A percentile compares a stretch with the other conserved stretches of the same genome.
These are phyloP conservation scores for Ranitomeya imitator DNA, from an alignment of 2,113 vertebrate species.

Conservation along the genomic window DNA sequence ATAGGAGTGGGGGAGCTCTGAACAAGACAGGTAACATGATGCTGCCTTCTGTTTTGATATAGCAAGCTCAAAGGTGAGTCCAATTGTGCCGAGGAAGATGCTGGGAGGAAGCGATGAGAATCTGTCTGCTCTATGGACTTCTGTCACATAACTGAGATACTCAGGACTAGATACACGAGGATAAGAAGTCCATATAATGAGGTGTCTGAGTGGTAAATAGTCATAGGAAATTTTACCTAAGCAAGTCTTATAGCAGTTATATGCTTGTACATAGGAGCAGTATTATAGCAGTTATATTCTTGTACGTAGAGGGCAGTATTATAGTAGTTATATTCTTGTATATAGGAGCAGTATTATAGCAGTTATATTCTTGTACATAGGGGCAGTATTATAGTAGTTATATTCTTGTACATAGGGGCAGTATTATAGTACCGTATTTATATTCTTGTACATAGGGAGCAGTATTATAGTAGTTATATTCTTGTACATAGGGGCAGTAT, in stretches of 20 bases:
- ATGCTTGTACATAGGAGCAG: not conserved
- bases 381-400: slow-evolving; percentile 9
- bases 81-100: too few relatives aligned
- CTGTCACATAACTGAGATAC: too few relatives aligned
- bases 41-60: too few relatives aligned
- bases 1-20: too few relatives aligned
- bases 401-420: not conserved
- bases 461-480: slow-evolving; percentile 2
- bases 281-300: not conserved
- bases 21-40: too few relatives aligned
- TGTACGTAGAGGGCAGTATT: not conserved
- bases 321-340: not conserved
- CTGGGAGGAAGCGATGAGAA: too few relatives aligned
- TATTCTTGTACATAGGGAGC: not conserved
- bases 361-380: not conserved
- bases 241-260: not conserved
- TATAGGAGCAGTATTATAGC: not conserved
- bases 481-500: not conserved
- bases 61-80: too few relatives aligned
- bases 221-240: not conserved
- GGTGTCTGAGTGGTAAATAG: too few relatives aligned
- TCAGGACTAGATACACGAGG: too few relatives aligned
- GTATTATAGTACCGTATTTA: not conserved
- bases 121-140: too few relatives aligned
- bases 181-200: too few relatives aligned